Evolutionary conservation across 2,113 vertebrate genomes (phyloP).

Genomic region (Toxostoma redivivum): DNA sequence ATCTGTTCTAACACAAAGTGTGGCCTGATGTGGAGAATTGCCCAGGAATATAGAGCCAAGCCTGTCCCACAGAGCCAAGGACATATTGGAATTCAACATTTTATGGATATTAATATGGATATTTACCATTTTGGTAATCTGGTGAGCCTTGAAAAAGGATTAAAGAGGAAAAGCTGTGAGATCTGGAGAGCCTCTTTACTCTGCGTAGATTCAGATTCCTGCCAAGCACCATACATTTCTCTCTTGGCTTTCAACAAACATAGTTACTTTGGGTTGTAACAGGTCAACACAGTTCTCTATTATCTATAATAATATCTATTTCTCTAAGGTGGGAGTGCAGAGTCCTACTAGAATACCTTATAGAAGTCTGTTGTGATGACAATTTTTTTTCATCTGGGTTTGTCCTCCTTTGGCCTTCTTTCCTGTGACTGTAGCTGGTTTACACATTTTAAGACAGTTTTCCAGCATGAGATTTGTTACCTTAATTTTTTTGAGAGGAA

Average conservation of each 20-base stretch:
- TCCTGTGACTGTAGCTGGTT: neutral
- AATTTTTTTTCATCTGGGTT: neutral
- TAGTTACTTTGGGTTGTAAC: neutral
- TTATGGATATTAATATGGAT: neutral
- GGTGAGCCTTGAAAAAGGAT: neutral
- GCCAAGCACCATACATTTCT: neutral
- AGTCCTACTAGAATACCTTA: neutral
- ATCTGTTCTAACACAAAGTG: neutral
- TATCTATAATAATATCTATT: neutral
- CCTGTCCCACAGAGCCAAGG: neutral
- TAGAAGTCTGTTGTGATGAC: neutral
- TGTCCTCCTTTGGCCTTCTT: neutral
- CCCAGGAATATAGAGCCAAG: neutral
- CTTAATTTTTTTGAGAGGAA: neutral
- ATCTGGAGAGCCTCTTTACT: neutral
- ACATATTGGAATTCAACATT: neutral
- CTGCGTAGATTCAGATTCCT: neutral
- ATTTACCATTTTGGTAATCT: neutral
- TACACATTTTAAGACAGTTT: neutral
- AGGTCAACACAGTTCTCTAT: neutral
- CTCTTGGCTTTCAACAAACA: neutral
- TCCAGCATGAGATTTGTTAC: neutral
- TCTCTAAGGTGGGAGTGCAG: neutral
- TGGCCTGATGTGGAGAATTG: neutral
- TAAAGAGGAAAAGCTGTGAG: neutral